Base-by-base conservation (phyloP, 1,140 invertebrate species). In the Catajapyx aquilonaris region DNA sequence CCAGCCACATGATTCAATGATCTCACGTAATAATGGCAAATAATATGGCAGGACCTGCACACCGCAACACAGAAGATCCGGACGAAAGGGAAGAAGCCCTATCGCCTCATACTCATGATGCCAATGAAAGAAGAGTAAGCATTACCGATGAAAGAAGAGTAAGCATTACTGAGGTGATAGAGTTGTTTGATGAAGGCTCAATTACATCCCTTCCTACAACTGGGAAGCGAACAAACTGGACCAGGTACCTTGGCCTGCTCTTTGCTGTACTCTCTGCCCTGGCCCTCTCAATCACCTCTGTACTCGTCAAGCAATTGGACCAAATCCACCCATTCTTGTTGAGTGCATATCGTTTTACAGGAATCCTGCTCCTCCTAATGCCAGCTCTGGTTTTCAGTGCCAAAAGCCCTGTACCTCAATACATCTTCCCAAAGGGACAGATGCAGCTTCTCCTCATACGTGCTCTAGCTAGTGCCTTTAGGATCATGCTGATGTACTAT, bases 211-310 rank as follows among this genome's bases (percentile, higher is more conserved):
- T n/a, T n/a, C n/a, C n/a, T n/a, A n/a, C n/a, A n/a, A n/a, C n/a
- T n/a, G n/a, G n/a, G n/a, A n/a, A n/a, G n/a, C n/a, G n/a, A n/a
- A n/a, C n/a, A n/a, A n/a, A n/a, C n/a, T n/a, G n/a, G n/a, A n/a
- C n/a, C n/a, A n/a, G n/a, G n/a, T 80, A 80, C 47, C 53, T 79
- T 18, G 78, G 83, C 5, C 61, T 87, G 30, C 55, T 81, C 35
- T 56, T 86, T 20, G 81, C 81, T 1, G 78, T 79, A 2, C 52
- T 81, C 20, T 86, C 81, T 3, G 84, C 80, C 3, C 53, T 87
- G 4, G 86, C 86, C 51, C 88, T 87, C 51, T 87, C 83, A 1
- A 57, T 87, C 23, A 83, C 78, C 50, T 84, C 81, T 16, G 78
- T 86, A 2, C 84, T 88, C 43, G 84, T 88, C 0, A 88, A 88